Evolutionary conservation across 64 coral and sea anemone species (phyloP).

Genomic region (Dendronephthya gigantea): DNA sequence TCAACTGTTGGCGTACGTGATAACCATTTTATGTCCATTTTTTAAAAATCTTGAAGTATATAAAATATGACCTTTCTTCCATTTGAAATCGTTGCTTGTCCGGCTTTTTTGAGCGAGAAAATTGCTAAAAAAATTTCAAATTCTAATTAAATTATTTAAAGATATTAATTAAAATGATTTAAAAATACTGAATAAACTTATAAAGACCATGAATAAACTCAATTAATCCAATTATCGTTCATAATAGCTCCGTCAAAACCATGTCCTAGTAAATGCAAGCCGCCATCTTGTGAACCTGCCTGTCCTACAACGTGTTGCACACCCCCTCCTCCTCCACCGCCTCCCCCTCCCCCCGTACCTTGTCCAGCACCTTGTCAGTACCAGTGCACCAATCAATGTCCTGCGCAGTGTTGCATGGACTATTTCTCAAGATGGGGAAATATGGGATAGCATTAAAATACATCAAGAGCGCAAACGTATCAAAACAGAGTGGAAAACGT

Average conservation of each 20-base stretch:
- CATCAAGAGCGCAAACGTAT: background rate
- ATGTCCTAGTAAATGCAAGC: background rate
- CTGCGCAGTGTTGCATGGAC: background rate
- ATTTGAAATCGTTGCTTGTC: too few relatives aligned
- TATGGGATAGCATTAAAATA: background rate
- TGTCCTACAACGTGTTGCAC: background rate
- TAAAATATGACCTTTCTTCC: too few relatives aligned
- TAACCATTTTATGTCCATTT: too few relatives aligned
- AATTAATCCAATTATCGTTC: background rate
- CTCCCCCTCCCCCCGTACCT: background rate
- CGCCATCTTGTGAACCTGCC: background rate
- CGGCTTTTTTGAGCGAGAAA: too few relatives aligned
- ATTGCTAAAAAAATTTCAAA: too few relatives aligned
- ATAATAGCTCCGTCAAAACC: background rate
- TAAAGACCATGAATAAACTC: background rate
- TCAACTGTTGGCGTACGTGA: too few relatives aligned
- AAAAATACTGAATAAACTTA: background rate
- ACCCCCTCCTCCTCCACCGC: background rate
- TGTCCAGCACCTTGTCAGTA: background rate
- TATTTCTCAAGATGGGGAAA: background rate
- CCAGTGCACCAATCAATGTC: conserved; percentile 7
- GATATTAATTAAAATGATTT: background rate
- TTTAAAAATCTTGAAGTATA: too few relatives aligned
- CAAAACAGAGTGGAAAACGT: too few relatives aligned
- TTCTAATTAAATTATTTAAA: background rate